Base-by-base conservation (phyloP, 2,888 invertebrate genomes). In the Volucella inflata region DNA sequence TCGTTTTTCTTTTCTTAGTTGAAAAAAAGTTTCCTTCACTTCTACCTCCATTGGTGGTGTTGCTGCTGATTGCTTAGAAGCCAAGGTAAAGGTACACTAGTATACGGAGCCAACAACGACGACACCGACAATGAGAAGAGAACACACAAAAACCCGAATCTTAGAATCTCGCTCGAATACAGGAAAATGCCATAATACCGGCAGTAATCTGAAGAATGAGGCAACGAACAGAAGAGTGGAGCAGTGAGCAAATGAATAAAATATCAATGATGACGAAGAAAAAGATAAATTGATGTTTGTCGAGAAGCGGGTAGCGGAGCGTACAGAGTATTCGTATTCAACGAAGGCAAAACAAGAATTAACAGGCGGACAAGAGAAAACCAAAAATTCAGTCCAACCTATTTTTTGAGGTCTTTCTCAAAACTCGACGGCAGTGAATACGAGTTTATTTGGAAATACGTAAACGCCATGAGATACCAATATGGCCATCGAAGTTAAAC, bases 331-430 rank as follows among this genome's bases (percentile, higher is more conserved):
- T 65, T 17, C 48, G 6, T 30, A 30, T 30, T 30, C 30, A 55
- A 46, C 42, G 50, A 44, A 40, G 57, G 48, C 50, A 46, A 79
- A 72, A 83, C 72, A 57, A 83, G 82, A 77, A 51, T 83, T 68
- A 70, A 77, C 60, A 64, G 38, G 17, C 14, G 48, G 17, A 59
- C 64, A 59, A 71, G 70, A 65, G 65, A 53, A 64, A 46, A 57
- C 21, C 38, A 55, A 16, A 30, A 36, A 36, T 44, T n/a, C 12
- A 16, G 59, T 42, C 16, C 42, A 50, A 76, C 16, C 21, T 55
- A 83, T 76, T 79, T 79, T 84, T 84, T 70, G 65, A 84, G 75
- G 60, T 84, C 84, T 79, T 79, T 84, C 79, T 84, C 70, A 84
- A 84, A 75, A 84, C 75, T 82, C 44, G 44, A 11, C n/a, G 44